A percentile compares a stretch with the other conserved stretches of the same genome.
phyloP scores from a whole-genome alignment of 1,140 invertebrate genomes.

The Wiebesia pumilae region DNA sequence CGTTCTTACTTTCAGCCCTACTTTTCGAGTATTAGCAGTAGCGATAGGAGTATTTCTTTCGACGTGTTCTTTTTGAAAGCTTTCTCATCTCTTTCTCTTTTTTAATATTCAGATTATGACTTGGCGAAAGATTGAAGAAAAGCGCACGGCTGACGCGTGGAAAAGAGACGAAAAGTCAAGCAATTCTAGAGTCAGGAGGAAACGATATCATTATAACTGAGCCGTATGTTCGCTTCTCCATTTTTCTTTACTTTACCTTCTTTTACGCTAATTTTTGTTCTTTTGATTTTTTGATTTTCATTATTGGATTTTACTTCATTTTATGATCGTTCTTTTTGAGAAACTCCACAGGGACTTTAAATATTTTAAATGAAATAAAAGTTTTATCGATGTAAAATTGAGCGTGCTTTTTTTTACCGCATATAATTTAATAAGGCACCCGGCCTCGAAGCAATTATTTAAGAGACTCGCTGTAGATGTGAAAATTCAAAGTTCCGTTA shows the following conservation, averaged over 20 bases:
- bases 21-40: not conserved
- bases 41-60: not conserved
- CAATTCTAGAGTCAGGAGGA: slow-evolving; percentile 11
- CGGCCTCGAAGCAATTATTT: no score
- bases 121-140: not conserved
- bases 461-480: no score
- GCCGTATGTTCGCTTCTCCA: not conserved
- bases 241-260: slow-evolving; percentile 3
- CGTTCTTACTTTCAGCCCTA: not conserved
- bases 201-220: no score
- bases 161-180: slow-evolving; percentile 4
- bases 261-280: slow-evolving; percentile 11
- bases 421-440: no score
- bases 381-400: no score
- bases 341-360: not conserved
- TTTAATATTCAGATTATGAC: slow-evolving; percentile 27
- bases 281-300: slow-evolving; percentile 15
- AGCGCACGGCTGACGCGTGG: not conserved
- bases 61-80: not conserved
- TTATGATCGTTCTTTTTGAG: not conserved
- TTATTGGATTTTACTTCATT: slow-evolving; percentile 39
- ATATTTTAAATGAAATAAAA: not conserved
- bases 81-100: slow-evolving; percentile 5
- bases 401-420: no score
- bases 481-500: no score